phyloP scores from a whole-genome alignment of 2,113 vertebrate genomes.

The Sus scrofa region DNA sequence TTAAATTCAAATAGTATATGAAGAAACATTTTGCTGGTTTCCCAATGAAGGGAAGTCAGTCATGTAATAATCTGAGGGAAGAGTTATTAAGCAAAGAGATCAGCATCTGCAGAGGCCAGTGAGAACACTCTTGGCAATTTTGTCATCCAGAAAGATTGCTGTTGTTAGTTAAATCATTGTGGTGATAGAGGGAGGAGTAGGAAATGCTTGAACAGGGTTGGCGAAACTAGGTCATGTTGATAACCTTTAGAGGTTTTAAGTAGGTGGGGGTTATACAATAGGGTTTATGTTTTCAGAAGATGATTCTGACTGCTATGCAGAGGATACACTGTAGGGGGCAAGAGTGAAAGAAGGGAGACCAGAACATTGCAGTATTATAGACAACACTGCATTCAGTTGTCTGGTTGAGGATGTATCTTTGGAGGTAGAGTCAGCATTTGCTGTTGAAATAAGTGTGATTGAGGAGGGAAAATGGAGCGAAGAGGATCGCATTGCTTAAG shows the following conservation, averaged over 20 bases:
- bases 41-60: not conserved
- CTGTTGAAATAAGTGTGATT: not conserved
- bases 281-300: constrained; percentile 53
- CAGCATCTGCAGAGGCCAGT: not conserved
- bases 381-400: not conserved
- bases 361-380: constrained; percentile 17
- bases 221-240: not conserved
- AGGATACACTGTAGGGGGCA: not conserved
- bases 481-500: not conserved
- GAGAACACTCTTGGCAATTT: not conserved
- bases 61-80: not conserved
- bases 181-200: not conserved
- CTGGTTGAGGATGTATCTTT: constrained; percentile 50
- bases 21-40: constrained; percentile 45
- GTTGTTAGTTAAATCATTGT: not conserved
- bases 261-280: not conserved
- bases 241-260: constrained; percentile 23
- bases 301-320: constrained; percentile 25
- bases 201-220: not conserved
- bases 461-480: constrained; percentile 3
- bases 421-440: not conserved
- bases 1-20: constrained; percentile 10
- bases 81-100: not conserved
- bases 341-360: constrained; percentile 30
- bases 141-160: not conserved